Conservation (phyloP, 2,888 invertebrate genomes). For the Aricia artaxerxes region DNA sequence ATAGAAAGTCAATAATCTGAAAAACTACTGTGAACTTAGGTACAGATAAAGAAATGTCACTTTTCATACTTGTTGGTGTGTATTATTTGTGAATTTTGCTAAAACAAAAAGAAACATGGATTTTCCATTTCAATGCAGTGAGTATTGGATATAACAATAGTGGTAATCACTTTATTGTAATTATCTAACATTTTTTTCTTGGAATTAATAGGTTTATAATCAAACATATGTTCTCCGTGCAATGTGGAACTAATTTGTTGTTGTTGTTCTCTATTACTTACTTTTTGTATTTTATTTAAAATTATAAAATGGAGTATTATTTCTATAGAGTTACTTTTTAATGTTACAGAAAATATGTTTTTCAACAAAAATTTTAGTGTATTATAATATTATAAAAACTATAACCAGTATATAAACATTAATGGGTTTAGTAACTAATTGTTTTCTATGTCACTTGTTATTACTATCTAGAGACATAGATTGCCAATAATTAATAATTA, state of each 20-base stretch:
- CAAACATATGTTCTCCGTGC: not conserved
- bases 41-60: conserved; percentile 51
- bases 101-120: conserved; percentile 51
- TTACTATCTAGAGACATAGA: not conserved
- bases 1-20: conserved; percentile 44
- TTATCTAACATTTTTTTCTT: conserved; percentile 2
- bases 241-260: conserved; percentile 19
- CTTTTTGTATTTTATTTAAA: not conserved
- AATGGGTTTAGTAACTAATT: not conserved
- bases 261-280: not conserved
- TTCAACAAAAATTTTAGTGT: not conserved
- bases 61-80: conserved; percentile 53
- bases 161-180: not conserved
- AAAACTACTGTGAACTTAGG: conserved; percentile 62
- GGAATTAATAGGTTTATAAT: not conserved
- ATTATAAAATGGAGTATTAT: not conserved
- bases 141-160: conserved; percentile 44
- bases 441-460: not conserved
- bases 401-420: not conserved
- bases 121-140: conserved; percentile 64
- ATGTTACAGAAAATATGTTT: not conserved
- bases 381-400: not conserved
- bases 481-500: not conserved
- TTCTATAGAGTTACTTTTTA: not conserved
- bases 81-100: conserved; percentile 40